These are phyloP conservation scores for Merluccius polli DNA, from an alignment of 2,797 vertebrate genomes.

Conservation along the genomic window DNA sequence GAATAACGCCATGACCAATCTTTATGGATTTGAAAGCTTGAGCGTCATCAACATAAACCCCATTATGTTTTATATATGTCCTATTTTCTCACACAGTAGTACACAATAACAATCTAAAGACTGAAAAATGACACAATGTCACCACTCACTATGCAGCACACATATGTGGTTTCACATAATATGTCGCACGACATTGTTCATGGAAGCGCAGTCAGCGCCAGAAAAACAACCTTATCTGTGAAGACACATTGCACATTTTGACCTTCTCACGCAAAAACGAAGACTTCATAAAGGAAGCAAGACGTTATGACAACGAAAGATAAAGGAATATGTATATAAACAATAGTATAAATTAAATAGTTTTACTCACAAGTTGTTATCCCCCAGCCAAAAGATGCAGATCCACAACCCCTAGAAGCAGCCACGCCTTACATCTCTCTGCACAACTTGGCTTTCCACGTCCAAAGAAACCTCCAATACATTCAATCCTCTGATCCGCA, in stretches of 20 bases:
- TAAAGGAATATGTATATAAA: not conserved
- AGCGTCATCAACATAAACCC: not conserved
- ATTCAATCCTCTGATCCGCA: not conserved
- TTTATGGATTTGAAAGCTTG: not conserved
- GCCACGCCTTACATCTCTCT: not conserved
- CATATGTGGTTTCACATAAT: no score
- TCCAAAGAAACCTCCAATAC: conserved; percentile 12
- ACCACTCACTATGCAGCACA: no score
- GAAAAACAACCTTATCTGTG: not conserved
- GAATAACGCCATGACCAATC: not conserved
- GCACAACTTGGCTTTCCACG: not conserved
- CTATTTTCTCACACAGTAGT: not conserved
- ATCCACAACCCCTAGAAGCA: no score
- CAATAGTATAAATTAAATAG: not conserved
- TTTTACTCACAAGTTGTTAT: conserved; percentile 1
- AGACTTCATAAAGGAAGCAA: not conserved
- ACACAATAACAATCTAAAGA: not conserved
- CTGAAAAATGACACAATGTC: not conserved
- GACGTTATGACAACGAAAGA: not conserved
- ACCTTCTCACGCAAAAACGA: not conserved
- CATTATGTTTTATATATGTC: not conserved
- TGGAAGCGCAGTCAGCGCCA: not conserved
- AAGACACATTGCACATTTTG: no score
- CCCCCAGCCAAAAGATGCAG: not conserved
- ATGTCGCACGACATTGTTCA: no score